Evolutionary conservation across 2,797 vertebrate genomes (phyloP), one percentile per base, ranked within the genome.

Genomic region (Anableps anableps): DNA sequence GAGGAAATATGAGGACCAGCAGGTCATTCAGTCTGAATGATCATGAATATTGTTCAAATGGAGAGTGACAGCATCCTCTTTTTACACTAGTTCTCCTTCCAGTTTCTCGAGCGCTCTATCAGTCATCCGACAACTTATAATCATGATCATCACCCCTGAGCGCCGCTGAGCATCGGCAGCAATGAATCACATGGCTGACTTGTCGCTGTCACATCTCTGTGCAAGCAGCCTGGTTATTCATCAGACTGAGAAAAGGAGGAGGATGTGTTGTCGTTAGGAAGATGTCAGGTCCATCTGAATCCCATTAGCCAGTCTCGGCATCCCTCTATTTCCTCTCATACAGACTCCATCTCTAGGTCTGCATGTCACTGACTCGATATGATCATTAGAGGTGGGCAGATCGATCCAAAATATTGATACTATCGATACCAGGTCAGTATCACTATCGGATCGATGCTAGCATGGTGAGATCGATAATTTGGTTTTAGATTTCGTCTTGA

Each of bases 161-260:
- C 79, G 62, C 60, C 73, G 47, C 66, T 1, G 23, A 87, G 85
- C 75, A 76, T 85, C 83, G 80, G 83, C 80, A 50, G 74, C 81
- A 1, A 58, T 85, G 60, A 88, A 89, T 92, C 88, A 89, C 81
- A 80, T 1, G 51, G 75, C 68, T 82, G 84, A 85, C 92, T 85
- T 83, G 88, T 90, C 85, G 72, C 53, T 0, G 31, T 76, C 87
- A 70, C 43, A 43, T 84, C 85, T 81, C 34, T 1, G 4, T 34
- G n/a, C 3, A 55, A 87, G 51, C 45, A 0, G 38, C 11, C 0
- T 0, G 0, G 47, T 80, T 77, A 66, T 88, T 84, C 80, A 86
- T 87, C 84, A 74, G 31, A 62, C 62, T n/a, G 53, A 47, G 16
- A 75, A 79, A 47, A 58, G 78, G 80, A 66, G 66, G 72, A 78